Base-by-base conservation (phyloP, 2,888 invertebrate genomes). In the Diarsia dahlii region DNA sequence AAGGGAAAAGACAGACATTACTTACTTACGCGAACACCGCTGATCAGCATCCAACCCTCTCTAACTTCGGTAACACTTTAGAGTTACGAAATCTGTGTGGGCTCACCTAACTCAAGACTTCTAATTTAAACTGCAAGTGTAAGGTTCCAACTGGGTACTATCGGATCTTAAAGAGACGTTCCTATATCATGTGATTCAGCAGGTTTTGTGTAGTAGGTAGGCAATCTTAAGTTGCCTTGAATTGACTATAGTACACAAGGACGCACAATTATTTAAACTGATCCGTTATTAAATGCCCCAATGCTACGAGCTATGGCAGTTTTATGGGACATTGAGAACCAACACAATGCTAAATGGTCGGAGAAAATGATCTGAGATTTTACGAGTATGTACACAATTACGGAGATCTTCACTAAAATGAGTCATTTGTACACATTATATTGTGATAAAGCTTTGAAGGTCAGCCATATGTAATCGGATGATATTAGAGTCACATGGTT, bases 391-490 rank as follows among this genome's bases (percentile, higher is more conserved):
- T 65, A 66, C 52, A 78, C 18, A 71, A 75, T 75, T 48, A 79
- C 68, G 54, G 23, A 64, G 34, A 15, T 63, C 48, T 83, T 72
- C 63, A 67, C 46, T 69, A 69, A 71, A 78, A 75, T 84, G 72
- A 80, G 71, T 82, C 76, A 78, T 86, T 82, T 79, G 75, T 70
- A 75, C 69, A 79, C 69, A 76, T 73, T 50, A 75, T 78, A 67
- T 80, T 76, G 76, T 80, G 77, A 84, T 84, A 84, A 83, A 81
- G 71, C 68, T 62, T 63, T 74, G 85, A 87, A 87, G 87, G 87
- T 76, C 74, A 58, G 54, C 56, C 56, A 54, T 83, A 54, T 83
- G 75, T 86, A 79, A 83, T 86, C 76, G 71, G 76, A 80, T 78
- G 60, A 82, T 85, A 81, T 75, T 71, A 9, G 75, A 80, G 75